Conservation (phyloP, 2,113 vertebrate species). For the zebrafish (Danio rerio) region GRCz12tu NC_133187.1:46011001-46011500, state of each 20-base stretch:
- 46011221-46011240: neutral
- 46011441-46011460: too few species aligned
- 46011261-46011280: neutral
- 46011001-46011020: neutral
- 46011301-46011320: neutral
- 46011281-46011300: neutral
- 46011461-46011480: too few species aligned
- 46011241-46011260: constrained; percentile 8
- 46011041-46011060: constrained; percentile 9
- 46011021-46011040: neutral
- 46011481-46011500: too few species aligned
- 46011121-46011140: constrained; percentile 8
- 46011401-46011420: too few species aligned
- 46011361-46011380: constrained; percentile 61
- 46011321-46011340: neutral
- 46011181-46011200: neutral
- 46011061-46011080: neutral
- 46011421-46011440: too few species aligned
- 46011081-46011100: neutral
- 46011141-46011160: neutral
- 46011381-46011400: constrained; percentile 40
- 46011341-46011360: constrained; percentile 32
- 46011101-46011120: neutral
- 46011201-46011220: constrained; percentile 27
- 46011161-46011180: neutral